Base-by-base conservation (phyloP, 2,888 invertebrate genomes). In the Tenthredo livida region DNA sequence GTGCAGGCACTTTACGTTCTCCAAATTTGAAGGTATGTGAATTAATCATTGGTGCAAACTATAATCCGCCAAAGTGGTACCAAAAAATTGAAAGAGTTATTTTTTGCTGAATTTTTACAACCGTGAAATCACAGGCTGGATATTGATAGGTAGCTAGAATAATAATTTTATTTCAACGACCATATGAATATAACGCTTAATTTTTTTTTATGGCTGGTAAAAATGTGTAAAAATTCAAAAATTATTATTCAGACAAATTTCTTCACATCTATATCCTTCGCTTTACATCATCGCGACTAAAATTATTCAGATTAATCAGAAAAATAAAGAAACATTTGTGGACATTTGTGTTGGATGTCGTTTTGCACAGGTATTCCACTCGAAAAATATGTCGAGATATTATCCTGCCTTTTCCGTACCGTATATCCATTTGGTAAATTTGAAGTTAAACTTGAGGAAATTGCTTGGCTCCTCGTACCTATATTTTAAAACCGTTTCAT, bases 351-450 rank as follows among this genome's bases (percentile, higher is more conserved):
- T 7, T 17, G 17, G 29, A 67, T 33, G 4, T 15, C 4, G 67
- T 15, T 67, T 33, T 12, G 33, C 17, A 2, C 29, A 54, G 7
- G n/a, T n/a, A 67, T 67, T 15, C 67, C 7, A 33, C 33, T 29
- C 33, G 67, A 67, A 67, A 67, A 67, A 67, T 33, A 33, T 67
- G 33, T 25, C 25, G 5, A 17, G 10, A 43, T 73, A 43, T 73
- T n/a, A 4, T 40, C 21, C 43, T 40, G 21, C 40, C 25, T 12
- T 21, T 43, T 43, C 43, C 72, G 29, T 37, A 21, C 43, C 72
- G 29, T 65, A 43, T 40, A 73, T 73, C 72, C 43, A 21, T 73
- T 73, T 73, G 43, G 43, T 37, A 73, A 73, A 73, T 73, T 73
- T 73, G 43, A 73, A 43, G 40, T 43, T 21, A 9, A 73, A 40